Percentiles rank a stretch among this genome's conserved stretches.
These are phyloP conservation scores for Cheilosia pagana DNA, from an alignment of 2,888 invertebrate genomes.

Conservation along the genomic window DNA sequence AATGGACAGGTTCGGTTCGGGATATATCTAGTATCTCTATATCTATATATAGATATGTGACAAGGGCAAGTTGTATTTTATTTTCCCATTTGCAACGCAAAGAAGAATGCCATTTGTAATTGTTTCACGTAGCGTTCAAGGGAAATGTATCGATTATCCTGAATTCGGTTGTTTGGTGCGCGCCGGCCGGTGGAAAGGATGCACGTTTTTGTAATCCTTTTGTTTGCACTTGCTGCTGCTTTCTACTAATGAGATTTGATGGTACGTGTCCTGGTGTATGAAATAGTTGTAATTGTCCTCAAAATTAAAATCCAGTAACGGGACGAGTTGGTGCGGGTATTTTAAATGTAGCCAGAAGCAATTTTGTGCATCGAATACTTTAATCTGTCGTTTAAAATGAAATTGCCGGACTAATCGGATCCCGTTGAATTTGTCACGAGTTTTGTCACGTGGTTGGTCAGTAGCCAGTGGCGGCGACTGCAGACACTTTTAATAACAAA, in stretches of 20 bases:
- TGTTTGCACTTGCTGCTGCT: slow-evolving; percentile 19
- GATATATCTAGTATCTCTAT: slow-evolving; percentile 1
- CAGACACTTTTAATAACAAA: no score
- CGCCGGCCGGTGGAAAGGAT: slow-evolving; percentile 5
- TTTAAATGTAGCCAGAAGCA: not conserved
- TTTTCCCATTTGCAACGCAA: slow-evolving; percentile 51
- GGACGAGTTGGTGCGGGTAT: no score
- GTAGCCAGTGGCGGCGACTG: no score
- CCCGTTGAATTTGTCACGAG: no score
- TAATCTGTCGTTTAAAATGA: not conserved
- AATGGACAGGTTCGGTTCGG: slow-evolving; percentile 55
- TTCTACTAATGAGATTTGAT: slow-evolving; percentile 61
- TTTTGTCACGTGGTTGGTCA: no score
- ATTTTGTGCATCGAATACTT: not conserved
- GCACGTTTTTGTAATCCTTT: slow-evolving; percentile 52
- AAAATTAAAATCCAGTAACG: not conserved
- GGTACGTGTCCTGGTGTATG: slow-evolving; percentile 56
- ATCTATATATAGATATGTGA: not conserved
- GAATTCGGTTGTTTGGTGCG: slow-evolving; percentile 13
- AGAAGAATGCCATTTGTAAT: slow-evolving; percentile 27
- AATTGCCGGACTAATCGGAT: not conserved
- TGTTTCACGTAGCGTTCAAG: slow-evolving; percentile 30
- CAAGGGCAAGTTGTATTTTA: slow-evolving; percentile 52
- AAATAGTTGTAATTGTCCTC: slow-evolving; percentile 3
- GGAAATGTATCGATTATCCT: slow-evolving; percentile 51